Evolutionary conservation across 1,140 invertebrate species (phyloP), one percentile per base, ranked within the genome.

Genomic region (Drosophila sproati): DNA sequence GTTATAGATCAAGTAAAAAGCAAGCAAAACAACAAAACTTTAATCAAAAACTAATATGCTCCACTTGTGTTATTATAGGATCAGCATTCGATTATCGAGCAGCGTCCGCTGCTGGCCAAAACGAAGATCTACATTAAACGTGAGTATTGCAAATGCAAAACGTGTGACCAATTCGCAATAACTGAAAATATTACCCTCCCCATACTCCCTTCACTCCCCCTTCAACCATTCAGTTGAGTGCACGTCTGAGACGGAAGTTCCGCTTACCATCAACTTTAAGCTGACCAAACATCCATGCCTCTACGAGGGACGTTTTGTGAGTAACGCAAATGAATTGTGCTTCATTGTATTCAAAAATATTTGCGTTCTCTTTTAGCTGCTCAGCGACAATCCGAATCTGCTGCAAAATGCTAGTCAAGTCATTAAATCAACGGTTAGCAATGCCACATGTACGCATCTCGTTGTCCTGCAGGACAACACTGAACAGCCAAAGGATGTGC

Each of bases 41-140:
- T 37, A 32, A 48, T 8, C 56, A n/a, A 66, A 63, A 52, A 37
- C 32, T 51, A 34, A 4, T 5, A 7, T 1, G 3, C 34, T 41
- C 0, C 7, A 7, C 5, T 34, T 20, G 20, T 20, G 10, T 48
- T 54, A 2, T 34, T 0, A 31, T 39, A 87, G 82, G 76, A 71
- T 47, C 43, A 75, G 4, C 66, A 80, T 32, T 73, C 77, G 12
- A 59, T 78, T 32, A 59, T 61, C n/a, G 83, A 91, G 45, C 80
- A 87, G 63, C 80, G 91, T 35, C 87, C 91, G 0, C 55, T 92
- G 8, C 55, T 92, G 51, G 82, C 68, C 8, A 74, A 79, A 41
- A 89, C 91, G 0, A 80, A 80, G 29, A 91, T 92, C 31, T 92
- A 81, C 48, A 77, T 82, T 6, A 79, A 92, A 76, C 64, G 91